Percentiles rank a stretch among this genome's conserved stretches.
These are phyloP conservation scores for Cladorhizidae sp. DNA, from an alignment of 37 sponge, comb jelly and placozoan species.

Conservation along the genomic window DNA sequence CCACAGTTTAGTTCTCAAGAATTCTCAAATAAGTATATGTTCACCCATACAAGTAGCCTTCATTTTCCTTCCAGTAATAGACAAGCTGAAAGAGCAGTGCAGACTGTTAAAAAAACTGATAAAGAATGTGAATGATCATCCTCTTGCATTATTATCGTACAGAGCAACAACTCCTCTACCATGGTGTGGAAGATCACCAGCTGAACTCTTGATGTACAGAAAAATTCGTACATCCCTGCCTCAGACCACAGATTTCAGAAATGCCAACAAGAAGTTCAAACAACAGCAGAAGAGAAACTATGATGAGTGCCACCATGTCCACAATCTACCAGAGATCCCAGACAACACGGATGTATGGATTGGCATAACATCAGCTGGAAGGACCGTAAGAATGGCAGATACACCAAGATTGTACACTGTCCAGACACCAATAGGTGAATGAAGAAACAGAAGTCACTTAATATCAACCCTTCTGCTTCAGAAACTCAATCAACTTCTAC, in stretches of 20 bases:
- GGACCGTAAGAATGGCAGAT: background rate
- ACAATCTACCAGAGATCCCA: too few species aligned
- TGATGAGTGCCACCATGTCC: too few species aligned
- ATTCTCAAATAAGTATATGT: background rate
- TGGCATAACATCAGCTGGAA: background rate
- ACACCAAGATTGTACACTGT: background rate
- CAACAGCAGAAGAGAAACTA: too few species aligned
- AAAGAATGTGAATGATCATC: background rate
- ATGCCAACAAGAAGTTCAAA: background rate
- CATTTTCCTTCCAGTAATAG: constrained; percentile 16
- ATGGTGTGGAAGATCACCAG: too few species aligned
- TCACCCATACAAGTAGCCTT: constrained; percentile 3
- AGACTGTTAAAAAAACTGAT: constrained; percentile 8
- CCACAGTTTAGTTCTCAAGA: constrained; percentile 9
- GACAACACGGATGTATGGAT: too few species aligned
- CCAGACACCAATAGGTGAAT: background rate
- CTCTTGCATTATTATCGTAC: constrained; percentile 13
- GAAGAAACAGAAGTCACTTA: background rate
- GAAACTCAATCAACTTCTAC: background rate
- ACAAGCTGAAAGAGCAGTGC: constrained; percentile 13
- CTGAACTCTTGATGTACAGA: background rate
- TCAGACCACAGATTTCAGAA: constrained; percentile 10
- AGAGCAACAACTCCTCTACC: constrained; percentile 56
- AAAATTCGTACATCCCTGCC: constrained; percentile 37
- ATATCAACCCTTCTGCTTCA: background rate